These are phyloP conservation scores for Aphis craccivora DNA, from an alignment of 1,140 invertebrate genomes.

Conservation along the genomic window DNA sequence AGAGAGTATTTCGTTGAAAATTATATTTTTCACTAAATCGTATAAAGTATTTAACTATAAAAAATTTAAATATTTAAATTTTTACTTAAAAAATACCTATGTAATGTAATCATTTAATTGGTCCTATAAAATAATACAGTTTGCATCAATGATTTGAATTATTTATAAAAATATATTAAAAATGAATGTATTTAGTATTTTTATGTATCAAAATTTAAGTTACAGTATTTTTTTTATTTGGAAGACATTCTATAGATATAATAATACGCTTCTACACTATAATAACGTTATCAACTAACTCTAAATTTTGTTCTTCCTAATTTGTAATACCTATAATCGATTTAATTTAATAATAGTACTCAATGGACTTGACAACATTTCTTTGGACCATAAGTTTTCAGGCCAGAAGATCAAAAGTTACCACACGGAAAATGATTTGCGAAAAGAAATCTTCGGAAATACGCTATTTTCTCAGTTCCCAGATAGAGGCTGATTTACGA, in stretches of 20 bases:
- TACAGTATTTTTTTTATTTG: too few species aligned
- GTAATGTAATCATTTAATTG: not conserved
- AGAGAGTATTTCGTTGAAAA: not conserved
- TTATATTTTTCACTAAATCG: not conserved
- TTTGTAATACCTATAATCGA: not conserved
- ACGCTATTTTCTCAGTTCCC: not conserved
- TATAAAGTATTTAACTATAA: not conserved
- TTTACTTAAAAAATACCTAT: not conserved
- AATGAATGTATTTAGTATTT: not conserved
- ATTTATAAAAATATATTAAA: not conserved
- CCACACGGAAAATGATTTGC: slow-evolving; percentile 7
- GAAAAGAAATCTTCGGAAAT: slow-evolving; percentile 7
- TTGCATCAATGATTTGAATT: not conserved
- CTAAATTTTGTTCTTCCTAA: not conserved
- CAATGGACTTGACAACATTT: not conserved
- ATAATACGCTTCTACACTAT: not conserved
- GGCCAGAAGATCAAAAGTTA: slow-evolving; percentile 16
- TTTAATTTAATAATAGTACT: not conserved
- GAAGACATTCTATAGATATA: not conserved
- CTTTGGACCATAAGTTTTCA: not conserved
- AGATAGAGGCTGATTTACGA: not conserved
- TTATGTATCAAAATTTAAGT: not conserved
- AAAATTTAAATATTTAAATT: not conserved
- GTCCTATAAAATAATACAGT: not conserved
- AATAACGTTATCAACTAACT: not conserved